Percentiles rank a stretch among this genome's conserved stretches.
Evolutionary conservation across 2,888 invertebrate genomes (phyloP).

Genomic region (Neuroscelio doddi): DNA sequence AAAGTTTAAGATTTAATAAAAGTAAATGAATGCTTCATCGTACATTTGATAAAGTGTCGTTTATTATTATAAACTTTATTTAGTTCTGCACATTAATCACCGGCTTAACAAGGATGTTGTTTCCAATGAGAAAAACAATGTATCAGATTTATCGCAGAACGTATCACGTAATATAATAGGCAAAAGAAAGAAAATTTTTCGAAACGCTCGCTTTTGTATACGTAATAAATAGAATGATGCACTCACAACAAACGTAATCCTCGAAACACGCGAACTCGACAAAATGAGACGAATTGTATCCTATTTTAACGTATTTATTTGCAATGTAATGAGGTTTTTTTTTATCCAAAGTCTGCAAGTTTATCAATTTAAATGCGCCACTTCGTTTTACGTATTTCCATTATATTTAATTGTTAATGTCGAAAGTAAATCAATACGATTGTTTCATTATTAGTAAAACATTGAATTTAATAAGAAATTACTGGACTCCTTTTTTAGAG

Average conservation of each 20-base stretch:
- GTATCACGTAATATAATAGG: constrained; percentile 31
- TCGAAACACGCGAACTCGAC: constrained; percentile 39
- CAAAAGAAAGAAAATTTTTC: constrained; percentile 15
- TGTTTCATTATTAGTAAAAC: too few relatives aligned
- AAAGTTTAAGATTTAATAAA: too few relatives aligned
- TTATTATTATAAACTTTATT: constrained; percentile 14
- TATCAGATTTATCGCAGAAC: constrained; percentile 34
- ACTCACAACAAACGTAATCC: constrained; percentile 28
- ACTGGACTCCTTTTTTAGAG: too few relatives aligned
- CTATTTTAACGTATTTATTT: constrained; percentile 39
- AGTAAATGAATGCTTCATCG: too few relatives aligned
- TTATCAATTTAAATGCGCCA: constrained; percentile 30
- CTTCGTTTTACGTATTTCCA: too few relatives aligned
- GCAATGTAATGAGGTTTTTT: constrained; percentile 35
- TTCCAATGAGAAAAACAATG: constrained; percentile 36
- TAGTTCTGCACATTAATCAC: constrained; percentile 23
- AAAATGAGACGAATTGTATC: constrained; percentile 35
- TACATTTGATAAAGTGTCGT: constrained; percentile 1
- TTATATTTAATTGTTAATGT: too few relatives aligned
- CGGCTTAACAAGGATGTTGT: constrained; percentile 35
- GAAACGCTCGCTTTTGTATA: constrained; percentile 17
- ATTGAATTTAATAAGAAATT: too few relatives aligned
- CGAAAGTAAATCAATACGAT: too few relatives aligned
- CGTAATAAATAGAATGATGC: constrained; percentile 40
- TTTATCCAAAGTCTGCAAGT: constrained; percentile 20